phyloP scores from a whole-genome alignment of 2,113 vertebrate species.

The Zosterops borbonicus region DNA sequence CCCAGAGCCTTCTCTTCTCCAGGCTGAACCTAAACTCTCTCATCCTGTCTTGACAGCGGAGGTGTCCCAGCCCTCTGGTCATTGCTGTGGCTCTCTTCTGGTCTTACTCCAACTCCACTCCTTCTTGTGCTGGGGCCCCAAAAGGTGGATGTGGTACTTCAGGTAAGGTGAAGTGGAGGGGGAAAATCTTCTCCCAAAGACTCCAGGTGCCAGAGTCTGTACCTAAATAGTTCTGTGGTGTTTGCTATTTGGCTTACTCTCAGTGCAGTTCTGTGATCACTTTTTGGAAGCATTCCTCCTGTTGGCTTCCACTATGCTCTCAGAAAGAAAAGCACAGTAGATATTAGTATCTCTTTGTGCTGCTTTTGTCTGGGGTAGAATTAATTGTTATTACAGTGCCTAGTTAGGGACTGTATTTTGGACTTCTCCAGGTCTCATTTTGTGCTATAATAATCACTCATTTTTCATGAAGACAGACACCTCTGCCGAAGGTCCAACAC shows the following conservation, averaged over 20 bases:
- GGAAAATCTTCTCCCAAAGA: not conserved
- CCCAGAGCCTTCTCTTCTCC: not conserved
- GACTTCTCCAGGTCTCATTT: not conserved
- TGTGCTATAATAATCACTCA: not conserved
- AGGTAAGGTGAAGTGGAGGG: not conserved
- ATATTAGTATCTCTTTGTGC: not conserved
- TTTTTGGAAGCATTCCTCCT: not conserved
- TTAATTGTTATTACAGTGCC: not conserved
- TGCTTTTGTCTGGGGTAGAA: not conserved
- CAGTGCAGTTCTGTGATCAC: not conserved
- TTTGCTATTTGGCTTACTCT: not conserved
- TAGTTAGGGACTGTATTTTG: not conserved
- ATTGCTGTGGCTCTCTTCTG: not conserved
- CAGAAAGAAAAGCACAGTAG: not conserved
- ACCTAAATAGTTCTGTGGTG: not conserved
- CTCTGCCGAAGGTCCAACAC: not conserved
- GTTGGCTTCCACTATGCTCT: not conserved
- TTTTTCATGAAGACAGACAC: not conserved
- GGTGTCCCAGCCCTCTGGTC: not conserved
- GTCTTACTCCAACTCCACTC: not conserved
- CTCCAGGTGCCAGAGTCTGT: not conserved
- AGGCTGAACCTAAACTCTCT: not conserved
- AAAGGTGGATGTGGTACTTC: not conserved
- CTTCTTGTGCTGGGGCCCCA: not conserved
- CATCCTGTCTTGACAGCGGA: not conserved